Base-by-base conservation (phyloP, 2,797 vertebrate genomes). In the Gallinago nigripennis region DNA sequence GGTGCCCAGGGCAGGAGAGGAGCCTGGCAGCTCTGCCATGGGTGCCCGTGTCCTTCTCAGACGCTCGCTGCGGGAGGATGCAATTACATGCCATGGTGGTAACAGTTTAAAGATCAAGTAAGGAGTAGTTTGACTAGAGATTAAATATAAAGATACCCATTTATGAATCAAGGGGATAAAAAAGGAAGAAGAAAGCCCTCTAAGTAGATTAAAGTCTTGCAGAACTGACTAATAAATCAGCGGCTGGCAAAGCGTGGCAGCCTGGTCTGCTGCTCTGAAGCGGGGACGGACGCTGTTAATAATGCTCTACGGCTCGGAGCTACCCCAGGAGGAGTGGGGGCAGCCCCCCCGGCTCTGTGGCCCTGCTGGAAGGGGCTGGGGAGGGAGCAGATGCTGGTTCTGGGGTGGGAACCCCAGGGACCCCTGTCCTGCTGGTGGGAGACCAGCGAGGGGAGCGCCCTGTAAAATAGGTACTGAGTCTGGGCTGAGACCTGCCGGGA, bases 221-320 rank as follows among this genome's bases (percentile, higher is more conserved):
- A 84, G 93, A 79, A 61, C 21, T 76, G 94, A 85, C 92, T 94
- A 92, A 96, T 92, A 88, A 93, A 91, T 85, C 60, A 82, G 23
- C 4, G 1, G 43, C 73, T 76, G 87, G 77, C 0, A 1, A 46
- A 85, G 86, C 30, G 43, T 53, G 93, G 88, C 93, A 71, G 94
- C 71, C 63, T 76, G 33, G 54, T 37, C 95, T 94, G 95, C 86
- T 0, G 2, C 86, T 84, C 93, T 30, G 77, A 6, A 87, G 93
- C 57, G 82, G 75, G 68, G 84, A 28, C 73, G 92, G 96, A 85
- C 27, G 11, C 16, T 79, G 85, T 91, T 92, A 96, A 86, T 90
- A 68, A 78, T 0, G 3, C 50, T 94, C 71, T 27, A 11, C 68
- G 68, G 46, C 27, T 57, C 37, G 30, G 87, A 58, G 87, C 69